phyloP scores from a whole-genome alignment of 2,888 invertebrate genomes.

The Scaptodrosophila latifasciaeformis region DNA sequence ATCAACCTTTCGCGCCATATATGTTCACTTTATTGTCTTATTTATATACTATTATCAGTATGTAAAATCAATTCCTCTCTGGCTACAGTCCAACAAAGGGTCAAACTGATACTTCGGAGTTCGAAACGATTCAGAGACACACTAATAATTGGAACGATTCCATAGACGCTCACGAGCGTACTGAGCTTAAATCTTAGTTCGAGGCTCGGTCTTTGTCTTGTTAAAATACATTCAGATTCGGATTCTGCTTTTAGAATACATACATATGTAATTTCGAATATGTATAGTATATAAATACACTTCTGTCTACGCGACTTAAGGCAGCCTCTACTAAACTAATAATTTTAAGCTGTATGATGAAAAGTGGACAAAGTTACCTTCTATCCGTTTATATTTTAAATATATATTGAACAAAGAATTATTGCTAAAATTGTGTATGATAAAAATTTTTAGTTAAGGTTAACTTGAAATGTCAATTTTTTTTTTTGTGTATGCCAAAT shows the following conservation, averaged over 20 bases:
- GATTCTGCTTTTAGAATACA: background rate
- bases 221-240: too few relatives aligned
- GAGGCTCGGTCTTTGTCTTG: too few relatives aligned
- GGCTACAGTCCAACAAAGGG: conserved; percentile 1
- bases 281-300: background rate
- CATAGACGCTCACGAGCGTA: conserved; percentile 35
- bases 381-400: conserved; percentile 17
- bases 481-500: too few relatives aligned
- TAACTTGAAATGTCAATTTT: too few relatives aligned
- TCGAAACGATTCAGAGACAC: too few relatives aligned
- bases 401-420: conserved; percentile 41
- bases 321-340: too few relatives aligned
- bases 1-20: conserved; percentile 4
- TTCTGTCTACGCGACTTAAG: background rate
- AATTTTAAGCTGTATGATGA: too few relatives aligned
- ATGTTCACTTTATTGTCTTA: conserved; percentile 15
- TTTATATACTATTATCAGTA: conserved; percentile 2
- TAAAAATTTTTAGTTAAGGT: too few relatives aligned
- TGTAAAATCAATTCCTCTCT: too few relatives aligned
- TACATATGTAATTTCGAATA: background rate
- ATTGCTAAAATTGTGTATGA: too few relatives aligned
- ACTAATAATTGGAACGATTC: conserved; percentile 28
- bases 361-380: too few relatives aligned
- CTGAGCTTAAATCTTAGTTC: conserved; percentile 27
- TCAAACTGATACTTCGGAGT: background rate